phyloP scores from a whole-genome alignment of 2,888 invertebrate genomes.

The Folsomia candida region DNA sequence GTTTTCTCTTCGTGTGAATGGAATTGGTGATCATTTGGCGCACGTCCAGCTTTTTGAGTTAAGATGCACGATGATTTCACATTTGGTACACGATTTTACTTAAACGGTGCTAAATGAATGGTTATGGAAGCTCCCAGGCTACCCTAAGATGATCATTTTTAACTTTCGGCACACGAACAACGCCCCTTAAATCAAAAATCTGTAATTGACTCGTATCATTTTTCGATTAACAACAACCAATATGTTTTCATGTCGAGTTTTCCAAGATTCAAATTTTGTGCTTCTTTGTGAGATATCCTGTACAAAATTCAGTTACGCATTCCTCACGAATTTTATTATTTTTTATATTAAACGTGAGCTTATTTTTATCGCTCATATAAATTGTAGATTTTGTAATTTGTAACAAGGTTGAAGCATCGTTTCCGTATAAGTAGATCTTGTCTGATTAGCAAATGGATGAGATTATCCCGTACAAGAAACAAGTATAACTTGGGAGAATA shows the following conservation, averaged over 20 bases:
- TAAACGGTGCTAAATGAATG: not conserved
- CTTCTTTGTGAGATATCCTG: too few relatives aligned
- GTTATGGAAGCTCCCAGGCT: not conserved
- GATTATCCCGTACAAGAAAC: too few relatives aligned
- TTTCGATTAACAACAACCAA: not conserved
- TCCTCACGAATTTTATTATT: not conserved
- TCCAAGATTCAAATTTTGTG: too few relatives aligned
- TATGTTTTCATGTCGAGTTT: not conserved
- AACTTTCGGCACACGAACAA: not conserved
- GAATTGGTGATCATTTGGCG: not conserved
- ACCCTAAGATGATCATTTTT: not conserved
- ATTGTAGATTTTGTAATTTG: too few relatives aligned
- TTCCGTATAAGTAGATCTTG: too few relatives aligned
- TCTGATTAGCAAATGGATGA: too few relatives aligned
- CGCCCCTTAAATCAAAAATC: not conserved
- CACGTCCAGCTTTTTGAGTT: not conserved
- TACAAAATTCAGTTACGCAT: too few relatives aligned
- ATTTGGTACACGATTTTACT: too few relatives aligned
- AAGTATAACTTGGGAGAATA: too few relatives aligned
- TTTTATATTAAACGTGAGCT: not conserved
- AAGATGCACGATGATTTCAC: not conserved
- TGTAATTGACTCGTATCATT: slow-evolving; percentile 2
- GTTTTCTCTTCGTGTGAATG: not conserved
- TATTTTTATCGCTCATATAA: not conserved
- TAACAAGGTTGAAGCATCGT: too few relatives aligned